A percentile compares a stretch with the other conserved stretches of the same genome.
phyloP scores from a whole-genome alignment of 2,113 vertebrate species.

The Dermatemys mawii region DNA sequence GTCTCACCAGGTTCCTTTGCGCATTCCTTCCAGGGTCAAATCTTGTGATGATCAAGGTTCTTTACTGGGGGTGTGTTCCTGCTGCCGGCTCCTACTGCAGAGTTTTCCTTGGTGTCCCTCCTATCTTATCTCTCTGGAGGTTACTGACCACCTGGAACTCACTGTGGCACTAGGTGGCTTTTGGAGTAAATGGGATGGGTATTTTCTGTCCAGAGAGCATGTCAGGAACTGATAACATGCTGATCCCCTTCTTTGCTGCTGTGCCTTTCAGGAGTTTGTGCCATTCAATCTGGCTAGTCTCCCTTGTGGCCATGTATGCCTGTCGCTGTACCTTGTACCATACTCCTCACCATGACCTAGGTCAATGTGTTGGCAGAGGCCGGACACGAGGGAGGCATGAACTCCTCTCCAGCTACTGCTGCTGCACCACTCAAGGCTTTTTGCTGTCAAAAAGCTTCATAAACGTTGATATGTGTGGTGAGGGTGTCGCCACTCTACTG shows the following conservation, averaged over 20 bases:
- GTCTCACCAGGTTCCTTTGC: background rate
- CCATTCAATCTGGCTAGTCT: background rate
- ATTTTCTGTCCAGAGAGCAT: background rate
- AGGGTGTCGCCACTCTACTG: fast-evolving
- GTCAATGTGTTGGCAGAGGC: background rate
- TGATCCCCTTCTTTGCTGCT: background rate
- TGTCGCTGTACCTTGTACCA: background rate
- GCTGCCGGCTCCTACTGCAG: background rate
- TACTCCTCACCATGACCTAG: background rate
- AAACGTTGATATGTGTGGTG: background rate
- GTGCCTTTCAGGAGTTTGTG: background rate
- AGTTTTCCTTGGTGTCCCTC: background rate
- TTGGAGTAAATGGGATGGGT: background rate
- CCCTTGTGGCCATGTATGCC: background rate
- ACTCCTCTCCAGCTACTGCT: background rate
- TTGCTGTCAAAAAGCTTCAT: background rate
- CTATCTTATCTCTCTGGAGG: background rate
- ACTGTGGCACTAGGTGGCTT: background rate
- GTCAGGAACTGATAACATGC: background rate
- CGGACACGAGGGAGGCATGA: background rate
- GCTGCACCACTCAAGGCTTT: background rate
- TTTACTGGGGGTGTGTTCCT: background rate
- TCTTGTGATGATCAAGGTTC: background rate
- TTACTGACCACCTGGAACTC: background rate
- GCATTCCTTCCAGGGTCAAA: background rate